Evolutionary conservation across 1,140 invertebrate species (phyloP), one percentile per base, ranked within the genome.

Genomic region (Dryas iulia): DNA sequence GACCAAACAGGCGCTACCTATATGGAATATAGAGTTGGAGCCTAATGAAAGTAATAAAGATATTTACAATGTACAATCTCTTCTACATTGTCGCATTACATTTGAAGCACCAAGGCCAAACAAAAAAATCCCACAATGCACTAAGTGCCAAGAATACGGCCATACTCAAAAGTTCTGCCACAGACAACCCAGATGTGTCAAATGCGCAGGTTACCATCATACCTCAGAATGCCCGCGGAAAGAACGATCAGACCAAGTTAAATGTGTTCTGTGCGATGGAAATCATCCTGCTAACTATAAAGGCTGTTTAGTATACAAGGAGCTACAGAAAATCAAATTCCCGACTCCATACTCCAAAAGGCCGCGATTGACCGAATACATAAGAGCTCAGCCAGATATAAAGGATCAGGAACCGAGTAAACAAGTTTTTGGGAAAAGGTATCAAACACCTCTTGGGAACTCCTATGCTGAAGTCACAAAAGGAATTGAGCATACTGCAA

Each of bases 131-230:
- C 74, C 77, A 5, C 80, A 86, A 72, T 87, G 81, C 53, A 53
- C 56, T 4, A 83, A 77, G 18, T 87, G 85, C 35, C 83, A 83
- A 67, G 52, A 75, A 26, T 87, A 84, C 65, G 80, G 79, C 0
- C 86, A 86, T 56, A 84, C 80, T 2, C 74, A 82, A 73, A 71
- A 30, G 0, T 82, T 72, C 18, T 86, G 83, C 25, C 56, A 21
- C n/a, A 63, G 73, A n/a, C 39, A 57, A 7, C 71, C 78, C 0
- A 73, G 69, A 64, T 86, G 83, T 31, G 75, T 86, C 0, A 86
- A 82, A 59, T 89, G 86, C 60, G 78, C 83, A 5, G 82, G 71
- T 10, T 18, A 69, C 3, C 81, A 84, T 30, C 11, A 24, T 0
- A 67, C 74, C 0, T 7, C 14, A 1, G 11, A 67, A 0, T 85